Evolutionary conservation across 2,113 vertebrate genomes (phyloP).

Genomic region (Daphoenositta chrysoptera): DNA sequence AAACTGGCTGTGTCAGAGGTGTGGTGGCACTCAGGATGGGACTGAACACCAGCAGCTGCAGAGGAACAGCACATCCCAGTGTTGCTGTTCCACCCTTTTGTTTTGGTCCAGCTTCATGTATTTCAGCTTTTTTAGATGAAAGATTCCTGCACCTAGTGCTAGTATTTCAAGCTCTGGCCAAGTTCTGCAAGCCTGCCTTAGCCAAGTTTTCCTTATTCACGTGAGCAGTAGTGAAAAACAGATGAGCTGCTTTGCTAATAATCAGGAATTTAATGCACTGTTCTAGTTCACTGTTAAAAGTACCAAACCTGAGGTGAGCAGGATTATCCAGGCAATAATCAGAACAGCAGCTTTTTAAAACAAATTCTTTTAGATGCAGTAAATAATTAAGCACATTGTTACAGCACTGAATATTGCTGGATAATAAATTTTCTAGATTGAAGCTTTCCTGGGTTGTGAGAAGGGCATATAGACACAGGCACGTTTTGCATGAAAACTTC

Average conservation of each 20-base stretch:
- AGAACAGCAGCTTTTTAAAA: not conserved
- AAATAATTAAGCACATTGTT: not conserved
- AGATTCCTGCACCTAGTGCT: not conserved
- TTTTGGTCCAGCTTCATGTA: not conserved
- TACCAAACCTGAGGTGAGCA: not conserved
- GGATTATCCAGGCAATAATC: not conserved
- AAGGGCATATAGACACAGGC: not conserved
- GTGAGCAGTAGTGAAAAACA: not conserved
- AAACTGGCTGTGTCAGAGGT: not conserved
- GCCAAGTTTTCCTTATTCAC: not conserved
- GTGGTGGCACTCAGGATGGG: not conserved
- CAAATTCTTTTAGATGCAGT: not conserved
- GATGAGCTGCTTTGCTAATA: not conserved
- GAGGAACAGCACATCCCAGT: not conserved
- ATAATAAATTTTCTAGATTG: not conserved
- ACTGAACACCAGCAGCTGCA: constrained; percentile 29
- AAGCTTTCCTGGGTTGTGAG: not conserved
- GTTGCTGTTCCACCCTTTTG: not conserved
- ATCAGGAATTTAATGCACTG: not conserved
- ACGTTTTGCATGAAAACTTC: not conserved
- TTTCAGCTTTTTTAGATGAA: not conserved
- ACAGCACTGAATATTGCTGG: not conserved
- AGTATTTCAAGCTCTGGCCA: not conserved
- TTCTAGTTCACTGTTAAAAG: not conserved
- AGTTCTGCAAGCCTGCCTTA: not conserved